Percentiles rank a stretch among this genome's conserved stretches.
These are phyloP conservation scores for Rhopalosiphum padi DNA, from an alignment of 1,140 invertebrate species.

Conservation along the genomic window DNA sequence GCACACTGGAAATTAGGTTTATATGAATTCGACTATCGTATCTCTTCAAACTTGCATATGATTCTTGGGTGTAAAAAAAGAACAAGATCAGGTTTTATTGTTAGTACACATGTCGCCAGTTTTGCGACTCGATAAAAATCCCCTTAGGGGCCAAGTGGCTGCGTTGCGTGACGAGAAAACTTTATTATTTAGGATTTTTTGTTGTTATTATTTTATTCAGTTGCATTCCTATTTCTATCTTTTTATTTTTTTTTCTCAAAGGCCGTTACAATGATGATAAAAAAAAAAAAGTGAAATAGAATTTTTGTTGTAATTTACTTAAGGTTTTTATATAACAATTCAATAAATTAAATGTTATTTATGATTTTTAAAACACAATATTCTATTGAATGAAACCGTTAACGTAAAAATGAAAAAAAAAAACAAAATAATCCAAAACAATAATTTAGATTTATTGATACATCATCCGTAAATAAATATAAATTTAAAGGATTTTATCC, in stretches of 20 bases:
- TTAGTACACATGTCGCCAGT: constrained; percentile 56
- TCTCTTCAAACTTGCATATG: constrained; percentile 9
- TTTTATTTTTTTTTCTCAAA: constrained; percentile 26
- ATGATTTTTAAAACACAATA: not conserved
- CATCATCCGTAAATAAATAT: not conserved
- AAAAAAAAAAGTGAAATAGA: not conserved
- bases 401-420: not conserved
- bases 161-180: constrained; percentile 55
- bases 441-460: not conserved
- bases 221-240: constrained; percentile 4
- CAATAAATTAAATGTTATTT: not conserved
- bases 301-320: not conserved
- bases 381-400: not conserved
- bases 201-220: constrained; percentile 50
- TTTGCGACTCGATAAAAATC: constrained; percentile 56
- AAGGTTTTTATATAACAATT: not conserved
- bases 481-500: not conserved
- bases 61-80: not conserved
- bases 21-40: not conserved
- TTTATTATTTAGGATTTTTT: constrained; percentile 56
- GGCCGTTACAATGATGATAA: not conserved
- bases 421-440: not conserved
- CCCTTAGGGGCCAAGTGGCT: constrained; percentile 48
- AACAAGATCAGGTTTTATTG: constrained; percentile 53
- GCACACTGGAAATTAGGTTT: not conserved